Base-by-base conservation (phyloP, 2,888 invertebrate genomes). In the Eupithecia dodoneata region DNA sequence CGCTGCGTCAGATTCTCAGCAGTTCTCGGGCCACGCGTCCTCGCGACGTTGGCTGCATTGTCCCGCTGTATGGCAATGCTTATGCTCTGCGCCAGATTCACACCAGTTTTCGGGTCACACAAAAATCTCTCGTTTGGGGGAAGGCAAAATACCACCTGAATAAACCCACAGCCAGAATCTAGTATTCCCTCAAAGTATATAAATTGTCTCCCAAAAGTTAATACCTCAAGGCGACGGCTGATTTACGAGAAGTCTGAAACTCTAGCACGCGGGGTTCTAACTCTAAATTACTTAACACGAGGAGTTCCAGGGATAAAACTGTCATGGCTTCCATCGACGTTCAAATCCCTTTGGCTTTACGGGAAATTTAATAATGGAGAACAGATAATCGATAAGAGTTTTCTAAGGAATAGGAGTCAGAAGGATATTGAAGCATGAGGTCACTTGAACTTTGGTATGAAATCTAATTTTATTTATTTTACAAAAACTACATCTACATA, bases 341-440 rank as follows among this genome's bases (percentile, higher is more conserved):
- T 47, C 12, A 49, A 70, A 70, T 70, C 70, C 70, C 70, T 70
- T 49, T 30, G 70, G 70, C 44, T 70, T 45, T 18, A 47, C 70
- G 45, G 47, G 67, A 69, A 69, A 70, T 70, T 70, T 70, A 70
- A 70, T 70, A 70, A 70, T 47, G 70, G 10, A 6, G 70, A 47
- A 18, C 30, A 69, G 67, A 44, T 44, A 69, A 69, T 69, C 67
- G 67, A 69, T 69, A 15, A 66, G 42, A 44, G 66, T 15, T 41
- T 44, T 69, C 7, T 44, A 10, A 45, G 44, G 15, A 18, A 44
- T 45, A 15, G 44, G 41, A 41, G 41, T 66, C n/a, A 15, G 9
- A 10, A n/a, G 42, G 44, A n/a, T 15, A 59, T 1, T 3, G 59
- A 18, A 9, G 18, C 3, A 18, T 18, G 18, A 4, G 59, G 10